A percentile compares a stretch with the other conserved stretches of the same genome.
Conservation (phyloP, 2,797 vertebrate genomes). For the Nannoperca obscura region DNA sequence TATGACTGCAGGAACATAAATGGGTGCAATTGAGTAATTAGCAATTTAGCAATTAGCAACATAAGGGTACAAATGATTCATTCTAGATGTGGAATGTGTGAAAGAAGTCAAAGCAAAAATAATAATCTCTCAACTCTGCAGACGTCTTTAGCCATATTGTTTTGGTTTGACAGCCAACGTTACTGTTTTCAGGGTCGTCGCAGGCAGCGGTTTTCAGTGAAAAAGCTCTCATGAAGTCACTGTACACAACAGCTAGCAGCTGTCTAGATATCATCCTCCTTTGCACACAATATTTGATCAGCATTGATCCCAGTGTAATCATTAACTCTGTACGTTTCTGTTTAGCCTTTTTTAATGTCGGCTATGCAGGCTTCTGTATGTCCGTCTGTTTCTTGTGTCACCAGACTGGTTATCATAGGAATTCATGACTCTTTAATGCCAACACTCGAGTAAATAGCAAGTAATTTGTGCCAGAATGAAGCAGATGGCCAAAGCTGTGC, state of each 20-base stretch:
- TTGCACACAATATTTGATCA: background rate
- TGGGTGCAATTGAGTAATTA: background rate
- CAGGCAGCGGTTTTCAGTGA: background rate
- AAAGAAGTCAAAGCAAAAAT: background rate
- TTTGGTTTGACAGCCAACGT: background rate
- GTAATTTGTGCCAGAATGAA: slow-evolving; percentile 12
- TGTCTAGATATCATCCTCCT: background rate
- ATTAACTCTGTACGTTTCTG: background rate
- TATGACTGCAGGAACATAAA: background rate
- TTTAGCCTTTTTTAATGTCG: background rate
- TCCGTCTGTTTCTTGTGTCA: background rate
- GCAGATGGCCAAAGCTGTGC: slow-evolving; percentile 21
- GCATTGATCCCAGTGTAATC: background rate
- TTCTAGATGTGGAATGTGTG: background rate
- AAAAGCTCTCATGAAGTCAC: background rate
- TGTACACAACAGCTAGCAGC: background rate
- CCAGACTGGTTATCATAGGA: background rate
- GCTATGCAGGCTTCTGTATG: background rate
- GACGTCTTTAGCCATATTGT: background rate
- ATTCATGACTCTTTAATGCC: background rate
- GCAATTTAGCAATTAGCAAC: background rate
- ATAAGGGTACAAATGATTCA: background rate
- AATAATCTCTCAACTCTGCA: background rate
- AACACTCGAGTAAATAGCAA: slow-evolving; percentile 6
- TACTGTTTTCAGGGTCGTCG: background rate